A percentile compares a stretch with the other conserved stretches of the same genome.
Conservation (phyloP, 2,797 vertebrate genomes). For the Fistularia tabacaria region DNA sequence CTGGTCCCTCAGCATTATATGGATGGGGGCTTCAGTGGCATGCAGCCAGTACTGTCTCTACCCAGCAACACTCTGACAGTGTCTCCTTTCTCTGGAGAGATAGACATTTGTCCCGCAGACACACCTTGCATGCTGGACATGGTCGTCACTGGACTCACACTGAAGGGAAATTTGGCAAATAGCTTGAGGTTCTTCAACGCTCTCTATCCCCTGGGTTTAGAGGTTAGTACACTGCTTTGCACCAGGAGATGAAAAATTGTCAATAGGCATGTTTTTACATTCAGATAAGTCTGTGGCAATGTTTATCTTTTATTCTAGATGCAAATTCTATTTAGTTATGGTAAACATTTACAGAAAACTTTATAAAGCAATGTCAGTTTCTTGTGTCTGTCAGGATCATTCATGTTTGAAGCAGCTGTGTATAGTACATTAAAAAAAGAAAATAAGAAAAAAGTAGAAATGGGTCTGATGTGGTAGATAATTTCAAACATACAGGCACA, state of each 20-base stretch:
- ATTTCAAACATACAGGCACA: too few relatives aligned
- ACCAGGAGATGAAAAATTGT: not conserved
- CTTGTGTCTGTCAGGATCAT: not conserved
- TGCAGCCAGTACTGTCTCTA: constrained; percentile 75
- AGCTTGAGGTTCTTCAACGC: constrained; percentile 75
- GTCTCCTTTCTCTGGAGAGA: constrained; percentile 85
- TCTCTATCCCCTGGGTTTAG: constrained; percentile 75
- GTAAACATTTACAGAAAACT: not conserved
- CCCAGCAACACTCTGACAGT: constrained; percentile 77
- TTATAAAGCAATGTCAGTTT: not conserved
- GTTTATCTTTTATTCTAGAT: not conserved
- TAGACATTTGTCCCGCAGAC: constrained; percentile 84
- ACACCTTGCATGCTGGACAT: constrained; percentile 70
- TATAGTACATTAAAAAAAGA: too few relatives aligned
- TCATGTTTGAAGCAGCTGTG: too few relatives aligned
- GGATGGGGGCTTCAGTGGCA: constrained; percentile 83
- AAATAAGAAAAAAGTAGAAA: too few relatives aligned
- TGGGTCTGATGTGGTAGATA: too few relatives aligned
- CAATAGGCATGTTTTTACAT: too few relatives aligned
- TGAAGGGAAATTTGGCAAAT: constrained; percentile 84
- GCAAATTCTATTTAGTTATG: too few relatives aligned
- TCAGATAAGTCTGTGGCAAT: not conserved
- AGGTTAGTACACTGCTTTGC: constrained; percentile 65
- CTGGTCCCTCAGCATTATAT: constrained; percentile 76
- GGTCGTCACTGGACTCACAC: constrained; percentile 72